phyloP scores from a whole-genome alignment of 2,888 invertebrate species.

The Xylota segnis region DNA sequence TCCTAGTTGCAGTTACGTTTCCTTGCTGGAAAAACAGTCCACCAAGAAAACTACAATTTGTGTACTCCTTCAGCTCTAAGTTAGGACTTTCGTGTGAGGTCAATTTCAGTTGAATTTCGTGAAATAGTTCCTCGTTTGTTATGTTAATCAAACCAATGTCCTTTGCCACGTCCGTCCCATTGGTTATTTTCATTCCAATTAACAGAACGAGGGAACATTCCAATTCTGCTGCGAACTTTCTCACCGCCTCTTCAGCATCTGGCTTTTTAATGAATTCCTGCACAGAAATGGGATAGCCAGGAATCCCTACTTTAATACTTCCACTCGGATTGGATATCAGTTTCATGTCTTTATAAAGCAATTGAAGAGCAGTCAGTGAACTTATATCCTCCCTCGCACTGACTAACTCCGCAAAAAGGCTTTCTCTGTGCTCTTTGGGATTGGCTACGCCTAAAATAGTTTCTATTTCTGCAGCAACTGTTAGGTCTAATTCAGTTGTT shows the following conservation, averaged over 20 bases:
- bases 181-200: constrained; percentile 87
- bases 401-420: constrained; percentile 86
- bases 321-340: constrained; percentile 85
- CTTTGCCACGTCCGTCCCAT: constrained; percentile 84
- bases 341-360: constrained; percentile 92
- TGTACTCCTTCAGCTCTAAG: constrained; percentile 83
- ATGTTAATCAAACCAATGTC: constrained; percentile 87
- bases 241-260: constrained; percentile 85
- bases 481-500: constrained; percentile 88
- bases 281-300: constrained; percentile 84
- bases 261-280: constrained; percentile 79
- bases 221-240: constrained; percentile 84
- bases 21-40: constrained; percentile 86
- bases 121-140: constrained; percentile 78
- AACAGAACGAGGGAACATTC: constrained; percentile 85
- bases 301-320: constrained; percentile 86
- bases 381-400: constrained; percentile 89
- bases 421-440: constrained; percentile 82
- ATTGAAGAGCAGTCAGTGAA: constrained; percentile 87
- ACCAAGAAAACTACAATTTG: constrained; percentile 82
- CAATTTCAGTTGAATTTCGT: constrained; percentile 79
- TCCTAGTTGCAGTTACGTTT: constrained; percentile 88
- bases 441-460: constrained; percentile 84
- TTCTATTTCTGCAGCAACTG: constrained; percentile 87
- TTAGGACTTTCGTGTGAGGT: constrained; percentile 73